Base-by-base conservation (phyloP, 2,113 vertebrate species). In the Beaufortia kweichowensis region DNA sequence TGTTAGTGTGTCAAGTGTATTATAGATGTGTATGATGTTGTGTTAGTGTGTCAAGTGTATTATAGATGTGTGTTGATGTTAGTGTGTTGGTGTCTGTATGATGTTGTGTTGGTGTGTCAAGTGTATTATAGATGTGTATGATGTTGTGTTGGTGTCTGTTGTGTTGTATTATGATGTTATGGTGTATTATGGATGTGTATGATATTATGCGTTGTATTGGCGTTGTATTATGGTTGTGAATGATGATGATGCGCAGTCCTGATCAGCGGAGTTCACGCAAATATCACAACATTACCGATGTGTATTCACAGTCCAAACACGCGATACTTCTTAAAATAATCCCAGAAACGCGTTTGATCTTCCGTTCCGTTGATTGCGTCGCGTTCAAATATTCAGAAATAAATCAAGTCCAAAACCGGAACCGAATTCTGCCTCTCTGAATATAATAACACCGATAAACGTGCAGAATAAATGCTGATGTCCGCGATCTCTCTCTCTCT, bases 211-310 rank as follows among this genome's bases (percentile, higher is more conserved):
- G n/a, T n/a, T n/a, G n/a, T n/a, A n/a, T 11, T 23, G 33, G 6
- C 11, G 31, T 8, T 63, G 31, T 23, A 10, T 35, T 35, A 3
- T 6, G 3, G 43, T 46, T 24, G 10, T n/a, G n/a, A n/a, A n/a
- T 24, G 62, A 6, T 43, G 21, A 69, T 9, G 3, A 46, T 28
- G 69, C 50, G 55, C 69, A 12, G 33, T 59, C 57, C 33, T 26
- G 55, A 41, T 71, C 33, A 71, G 21, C 29, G 53, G 53, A 26
- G 17, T 57, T 39, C 12, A 57, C 21, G 33, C 68, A 57, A 57
- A 57, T 57, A 39, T 67, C 24, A 12, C 21, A 31, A 67, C 19
- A 31, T 19, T 28, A 48, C 28, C 15, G 23, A 3, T 1, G 33
- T 12, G 39, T 8, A n/a, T n/a, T n/a, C n/a, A n/a, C n/a, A n/a